Evolutionary conservation across 2,797 vertebrate genomes (phyloP).

Genomic region (Pteropus rufus): DNA sequence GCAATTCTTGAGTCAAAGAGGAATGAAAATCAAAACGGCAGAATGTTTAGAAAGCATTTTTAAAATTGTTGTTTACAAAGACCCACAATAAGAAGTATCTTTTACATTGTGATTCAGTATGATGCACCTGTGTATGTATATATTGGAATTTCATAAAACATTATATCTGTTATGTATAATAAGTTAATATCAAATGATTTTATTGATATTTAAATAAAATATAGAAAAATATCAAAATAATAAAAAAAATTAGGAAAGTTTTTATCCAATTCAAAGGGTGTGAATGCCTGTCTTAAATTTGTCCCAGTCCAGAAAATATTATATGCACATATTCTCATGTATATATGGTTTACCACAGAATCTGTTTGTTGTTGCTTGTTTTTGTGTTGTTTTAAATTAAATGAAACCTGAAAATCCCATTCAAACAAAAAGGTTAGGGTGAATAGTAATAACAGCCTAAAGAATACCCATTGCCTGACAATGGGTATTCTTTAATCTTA

Average conservation of each 20-base stretch:
- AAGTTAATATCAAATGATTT: background rate
- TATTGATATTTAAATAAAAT: background rate
- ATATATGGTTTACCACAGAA: background rate
- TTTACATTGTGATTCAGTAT: background rate
- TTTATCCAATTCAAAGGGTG: slow-evolving; percentile 11
- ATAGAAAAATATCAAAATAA: background rate
- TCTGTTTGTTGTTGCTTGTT: background rate
- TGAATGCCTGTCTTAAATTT: background rate
- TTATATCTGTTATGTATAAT: background rate
- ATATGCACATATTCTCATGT: background rate
- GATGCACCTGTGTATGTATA: background rate
- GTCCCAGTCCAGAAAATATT: background rate
- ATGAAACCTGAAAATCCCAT: slow-evolving; percentile 18
- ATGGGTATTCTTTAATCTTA: background rate
- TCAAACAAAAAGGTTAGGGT: background rate
- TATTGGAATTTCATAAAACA: background rate
- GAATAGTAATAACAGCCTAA: background rate
- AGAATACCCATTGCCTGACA: background rate
- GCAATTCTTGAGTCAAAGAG: background rate
- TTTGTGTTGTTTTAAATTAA: slow-evolving; percentile 3
- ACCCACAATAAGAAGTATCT: background rate
- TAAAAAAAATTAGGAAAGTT: background rate
- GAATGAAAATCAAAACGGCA: background rate
- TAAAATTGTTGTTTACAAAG: background rate
- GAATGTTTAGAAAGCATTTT: background rate